A percentile compares a stretch with the other conserved stretches of the same genome.
Evolutionary conservation across 2,113 vertebrate species (phyloP).

Genomic region (Silurus glanis): DNA sequence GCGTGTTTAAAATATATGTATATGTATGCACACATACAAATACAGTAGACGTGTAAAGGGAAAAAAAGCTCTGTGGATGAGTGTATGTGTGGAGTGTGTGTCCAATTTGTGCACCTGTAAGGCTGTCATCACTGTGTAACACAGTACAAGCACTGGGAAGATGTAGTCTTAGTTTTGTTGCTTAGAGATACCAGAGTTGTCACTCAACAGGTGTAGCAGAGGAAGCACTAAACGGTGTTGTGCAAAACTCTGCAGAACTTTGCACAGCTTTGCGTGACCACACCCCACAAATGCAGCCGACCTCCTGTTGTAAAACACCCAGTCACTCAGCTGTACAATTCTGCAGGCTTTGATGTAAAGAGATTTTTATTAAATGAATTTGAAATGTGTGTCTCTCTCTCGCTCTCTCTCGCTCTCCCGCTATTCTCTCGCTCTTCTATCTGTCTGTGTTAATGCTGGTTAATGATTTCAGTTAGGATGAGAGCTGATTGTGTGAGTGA

Average conservation of each 20-base stretch:
- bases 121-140: not conserved
- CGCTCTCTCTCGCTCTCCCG: no score
- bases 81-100: not conserved
- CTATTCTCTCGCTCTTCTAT: not conserved
- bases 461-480: conserved; percentile 26
- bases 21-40: not conserved
- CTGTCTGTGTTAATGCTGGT: conserved; percentile 26
- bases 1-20: not conserved
- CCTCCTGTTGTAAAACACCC: conserved; percentile 3
- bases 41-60: conserved; percentile 14
- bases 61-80: not conserved
- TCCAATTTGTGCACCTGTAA: not conserved
- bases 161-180: not conserved
- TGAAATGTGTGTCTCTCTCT: conserved; percentile 19
- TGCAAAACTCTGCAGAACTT: not conserved
- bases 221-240: not conserved
- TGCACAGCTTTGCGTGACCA: not conserved
- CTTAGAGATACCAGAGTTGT: not conserved
- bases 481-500: conserved; percentile 13
- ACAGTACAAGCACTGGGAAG: conserved; percentile 4
- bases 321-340: conserved; percentile 36
- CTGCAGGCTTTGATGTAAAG: conserved; percentile 47
- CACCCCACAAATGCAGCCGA: not conserved
- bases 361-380: conserved; percentile 40
- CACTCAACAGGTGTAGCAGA: not conserved